A percentile compares a stretch with the other conserved stretches of the same genome.
These are phyloP conservation scores for Automeris io DNA, from an alignment of 2,888 invertebrate species.

Conservation along the genomic window DNA sequence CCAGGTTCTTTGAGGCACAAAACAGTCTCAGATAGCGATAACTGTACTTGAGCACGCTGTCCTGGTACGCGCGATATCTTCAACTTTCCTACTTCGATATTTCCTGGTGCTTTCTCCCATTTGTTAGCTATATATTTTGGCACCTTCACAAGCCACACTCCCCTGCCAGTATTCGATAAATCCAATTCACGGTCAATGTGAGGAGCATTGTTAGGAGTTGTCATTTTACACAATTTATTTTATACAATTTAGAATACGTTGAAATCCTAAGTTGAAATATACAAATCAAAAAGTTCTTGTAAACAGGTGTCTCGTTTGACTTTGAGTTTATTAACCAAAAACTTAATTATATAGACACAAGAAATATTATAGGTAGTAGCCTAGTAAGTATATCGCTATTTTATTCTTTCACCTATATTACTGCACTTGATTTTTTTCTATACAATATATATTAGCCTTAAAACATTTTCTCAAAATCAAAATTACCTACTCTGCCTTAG, in stretches of 20 bases:
- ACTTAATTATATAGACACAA: too few species aligned
- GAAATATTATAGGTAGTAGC: too few species aligned
- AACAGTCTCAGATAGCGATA: slow-evolving; percentile 88
- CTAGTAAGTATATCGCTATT: too few species aligned
- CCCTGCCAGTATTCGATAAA: slow-evolving; percentile 90
- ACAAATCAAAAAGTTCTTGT: too few species aligned
- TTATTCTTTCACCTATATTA: too few species aligned
- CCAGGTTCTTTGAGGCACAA: slow-evolving; percentile 86
- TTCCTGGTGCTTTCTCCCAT: slow-evolving; percentile 95
- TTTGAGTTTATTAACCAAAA: too few species aligned
- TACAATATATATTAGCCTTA: too few species aligned
- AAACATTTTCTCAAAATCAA: too few species aligned
- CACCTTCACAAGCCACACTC: slow-evolving; percentile 97
- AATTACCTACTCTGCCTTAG: too few species aligned
- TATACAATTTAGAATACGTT: not conserved
- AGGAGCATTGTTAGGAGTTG: slow-evolving; percentile 39
- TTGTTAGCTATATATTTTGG: slow-evolving; percentile 97
- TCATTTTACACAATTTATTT: slow-evolving; percentile 20
- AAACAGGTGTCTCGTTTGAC: too few species aligned
- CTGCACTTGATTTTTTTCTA: too few species aligned
- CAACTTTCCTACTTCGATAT: slow-evolving; percentile 95
- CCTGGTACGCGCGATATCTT: slow-evolving; percentile 89
- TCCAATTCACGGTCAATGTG: slow-evolving; percentile 90
- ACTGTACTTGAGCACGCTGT: slow-evolving; percentile 91
- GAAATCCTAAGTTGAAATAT: too few species aligned